phyloP scores from a whole-genome alignment of 35 echinoderm and acorn worm genomes.

The Ptychodera flava region DNA sequence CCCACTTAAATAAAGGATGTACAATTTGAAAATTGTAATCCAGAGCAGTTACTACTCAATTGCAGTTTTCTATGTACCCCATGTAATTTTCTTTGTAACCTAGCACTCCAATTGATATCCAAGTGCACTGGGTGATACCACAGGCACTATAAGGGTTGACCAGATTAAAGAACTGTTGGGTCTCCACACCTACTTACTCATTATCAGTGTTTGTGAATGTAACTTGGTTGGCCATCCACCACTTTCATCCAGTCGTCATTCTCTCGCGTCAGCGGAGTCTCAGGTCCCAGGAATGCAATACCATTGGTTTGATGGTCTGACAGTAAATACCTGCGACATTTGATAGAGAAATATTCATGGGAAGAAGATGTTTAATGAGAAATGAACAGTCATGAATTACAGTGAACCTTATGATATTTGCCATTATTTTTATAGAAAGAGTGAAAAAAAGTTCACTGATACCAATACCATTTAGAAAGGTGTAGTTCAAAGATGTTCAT shows the following conservation, averaged over 20 bases:
- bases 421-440: neutral
- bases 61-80: too few relatives aligned
- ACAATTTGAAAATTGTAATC: too few relatives aligned
- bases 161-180: too few relatives aligned
- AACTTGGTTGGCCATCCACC: neutral
- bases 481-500: neutral
- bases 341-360: neutral
- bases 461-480: neutral
- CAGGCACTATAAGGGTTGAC: too few relatives aligned
- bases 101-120: too few relatives aligned
- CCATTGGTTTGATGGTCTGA: neutral
- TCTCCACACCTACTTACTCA: too few relatives aligned
- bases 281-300: slow-evolving; percentile 16
- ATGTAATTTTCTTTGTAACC: too few relatives aligned
- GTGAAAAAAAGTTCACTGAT: slow-evolving; percentile 10
- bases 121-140: too few relatives aligned
- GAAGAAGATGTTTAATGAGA: neutral
- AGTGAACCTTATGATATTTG: neutral
- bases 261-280: neutral
- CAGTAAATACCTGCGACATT: neutral
- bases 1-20: too few relatives aligned
- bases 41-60: too few relatives aligned
- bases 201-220: neutral
- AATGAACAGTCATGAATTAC: neutral
- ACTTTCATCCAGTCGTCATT: neutral